These are phyloP conservation scores for Onychorhynchus coronatus DNA, from an alignment of 2,113 vertebrate genomes.

Conservation along the genomic window DNA sequence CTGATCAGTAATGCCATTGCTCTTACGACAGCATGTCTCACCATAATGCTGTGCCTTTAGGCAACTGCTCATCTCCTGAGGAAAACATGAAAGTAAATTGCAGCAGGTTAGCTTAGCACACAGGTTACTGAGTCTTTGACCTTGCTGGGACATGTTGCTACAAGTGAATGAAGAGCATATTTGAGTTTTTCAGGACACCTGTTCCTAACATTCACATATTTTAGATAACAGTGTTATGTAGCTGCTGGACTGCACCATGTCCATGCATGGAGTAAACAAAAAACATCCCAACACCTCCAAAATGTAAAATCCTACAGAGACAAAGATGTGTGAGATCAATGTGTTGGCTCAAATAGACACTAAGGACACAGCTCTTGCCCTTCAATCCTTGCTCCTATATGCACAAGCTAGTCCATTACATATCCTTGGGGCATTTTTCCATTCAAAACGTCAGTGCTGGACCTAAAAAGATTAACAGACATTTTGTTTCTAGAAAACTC, in stretches of 20 bases:
- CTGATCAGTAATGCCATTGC: neutral
- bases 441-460: neutral
- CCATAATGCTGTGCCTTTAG: neutral
- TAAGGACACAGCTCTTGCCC: neutral
- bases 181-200: neutral
- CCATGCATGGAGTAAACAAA: neutral
- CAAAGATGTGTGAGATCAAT: neutral
- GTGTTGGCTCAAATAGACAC: neutral
- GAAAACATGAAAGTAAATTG: neutral
- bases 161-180: neutral
- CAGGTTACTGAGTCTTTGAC: neutral
- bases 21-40: neutral
- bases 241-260: neutral
- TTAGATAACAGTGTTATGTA: neutral
- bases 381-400: neutral
- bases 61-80: neutral
- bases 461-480: neutral
- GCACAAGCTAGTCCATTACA: neutral
- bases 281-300: neutral
- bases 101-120: neutral
- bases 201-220: neutral
- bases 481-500: slow-evolving; percentile 2
- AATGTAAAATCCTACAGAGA: neutral
- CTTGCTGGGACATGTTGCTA: neutral
- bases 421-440: neutral